Conservation (phyloP, 2,888 invertebrate genomes). For the Spicauda simplicius region DNA sequence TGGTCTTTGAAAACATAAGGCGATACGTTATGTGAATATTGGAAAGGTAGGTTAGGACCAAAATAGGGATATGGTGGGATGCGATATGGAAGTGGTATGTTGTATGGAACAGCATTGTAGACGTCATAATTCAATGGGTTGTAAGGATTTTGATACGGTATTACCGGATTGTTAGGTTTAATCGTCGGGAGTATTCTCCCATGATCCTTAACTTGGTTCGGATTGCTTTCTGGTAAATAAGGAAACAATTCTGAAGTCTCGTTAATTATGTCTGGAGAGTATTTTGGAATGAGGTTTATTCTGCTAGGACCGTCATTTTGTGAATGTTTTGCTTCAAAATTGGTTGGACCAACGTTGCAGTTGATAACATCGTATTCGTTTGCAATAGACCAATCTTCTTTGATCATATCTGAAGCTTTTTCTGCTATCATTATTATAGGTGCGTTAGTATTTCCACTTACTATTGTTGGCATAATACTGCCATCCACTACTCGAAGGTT, state of each 20-base stretch:
- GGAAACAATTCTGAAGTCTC: constrained; percentile 65
- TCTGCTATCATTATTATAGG: constrained; percentile 94
- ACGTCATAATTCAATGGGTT: neutral
- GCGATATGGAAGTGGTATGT: constrained; percentile 18
- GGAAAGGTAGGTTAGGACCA: neutral
- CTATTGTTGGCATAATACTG: constrained; percentile 92
- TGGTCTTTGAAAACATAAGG: neutral
- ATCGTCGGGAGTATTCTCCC: neutral
- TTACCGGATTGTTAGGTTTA: constrained; percentile 14
- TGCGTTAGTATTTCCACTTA: constrained; percentile 92
- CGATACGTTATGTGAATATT: neutral
- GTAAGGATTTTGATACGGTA: neutral
- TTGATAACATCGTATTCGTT: constrained; percentile 43
- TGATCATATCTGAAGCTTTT: constrained; percentile 92
- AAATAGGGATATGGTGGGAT: neutral
- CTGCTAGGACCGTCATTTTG: constrained; percentile 44
- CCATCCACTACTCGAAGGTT: constrained; percentile 91
- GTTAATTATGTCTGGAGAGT: constrained; percentile 58
- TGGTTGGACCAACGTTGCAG: constrained; percentile 8
- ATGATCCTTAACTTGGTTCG: neutral
- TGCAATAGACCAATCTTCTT: constrained; percentile 86
- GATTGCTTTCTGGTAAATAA: constrained; percentile 47
- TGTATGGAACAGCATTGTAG: constrained; percentile 3
- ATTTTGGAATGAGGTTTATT: constrained; percentile 36
- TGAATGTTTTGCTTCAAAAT: constrained; percentile 6